Evolutionary conservation across 2,797 vertebrate species (phyloP), one percentile per base, ranked within the genome.

Genomic region (Pyrocephalus nanus): DNA sequence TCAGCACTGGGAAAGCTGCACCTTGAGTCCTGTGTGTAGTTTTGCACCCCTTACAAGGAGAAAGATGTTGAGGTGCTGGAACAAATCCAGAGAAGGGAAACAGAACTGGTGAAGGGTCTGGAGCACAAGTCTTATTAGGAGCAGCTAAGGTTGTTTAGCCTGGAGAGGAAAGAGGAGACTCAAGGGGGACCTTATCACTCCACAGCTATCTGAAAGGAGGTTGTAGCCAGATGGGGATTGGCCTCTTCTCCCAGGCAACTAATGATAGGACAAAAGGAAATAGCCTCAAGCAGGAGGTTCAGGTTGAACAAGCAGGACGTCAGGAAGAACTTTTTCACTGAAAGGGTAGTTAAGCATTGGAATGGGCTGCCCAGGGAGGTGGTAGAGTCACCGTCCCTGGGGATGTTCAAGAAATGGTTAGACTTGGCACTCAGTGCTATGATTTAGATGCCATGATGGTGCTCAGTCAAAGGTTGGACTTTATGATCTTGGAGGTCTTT

Each of bases 211-310:
- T 60, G 40, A 55, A 76, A n/a, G 20, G 25, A 36, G 13, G 3
- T 14, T n/a, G 22, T 12, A 48, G 6, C 40, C 22, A 60, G 15
- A 3, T 36, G 47, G 25, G 29, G 13, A 7, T 60, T 22, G 51
- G 26, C 18, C 22, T 72, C 26, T 53, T 60, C 25, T 65, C 4
- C 22, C 22, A 50, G 0, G 0, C 8, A 50, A 2, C 27, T 25
- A 43, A 11, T 15, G 36, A 29, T 11, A 50, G 15, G 32, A 69
- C 4, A 6, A n/a, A 32, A 69, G 22, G 13, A 55, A 62, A 62
- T 62, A 50, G 53, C 42, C 50, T 48, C 36, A 42, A 42, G 42
- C 19, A 12, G 25, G 10, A 72, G 22, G 26, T 66, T 78, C 71
- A 32, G 8, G 6, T 5, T 60, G 47, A n/a, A n/a, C n/a, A n/a